Percentiles rank a stretch among this genome's conserved stretches.
These are phyloP conservation scores for Arremon brunneinucha DNA, from an alignment of 2,797 vertebrate species.

Conservation along the genomic window DNA sequence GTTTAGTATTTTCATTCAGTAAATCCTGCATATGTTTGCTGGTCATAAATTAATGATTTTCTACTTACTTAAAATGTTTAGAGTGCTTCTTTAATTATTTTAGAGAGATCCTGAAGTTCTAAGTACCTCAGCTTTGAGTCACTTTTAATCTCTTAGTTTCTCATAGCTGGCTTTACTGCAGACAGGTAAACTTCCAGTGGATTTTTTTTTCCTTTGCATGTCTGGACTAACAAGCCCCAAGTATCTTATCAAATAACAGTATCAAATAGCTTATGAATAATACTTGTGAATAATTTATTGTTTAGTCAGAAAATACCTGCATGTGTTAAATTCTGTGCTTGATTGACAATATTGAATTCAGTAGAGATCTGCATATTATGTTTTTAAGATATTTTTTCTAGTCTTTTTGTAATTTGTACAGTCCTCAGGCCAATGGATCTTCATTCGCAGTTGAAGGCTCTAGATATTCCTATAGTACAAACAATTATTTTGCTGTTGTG, in stretches of 20 bases:
- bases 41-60: background rate
- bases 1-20: background rate
- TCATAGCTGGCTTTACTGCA: background rate
- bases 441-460: background rate
- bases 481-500: background rate
- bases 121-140: background rate
- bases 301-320: background rate
- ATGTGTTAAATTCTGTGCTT: background rate
- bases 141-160: background rate
- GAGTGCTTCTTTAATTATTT: background rate
- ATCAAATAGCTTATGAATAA: background rate
- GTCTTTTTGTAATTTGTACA: background rate
- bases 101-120: background rate
- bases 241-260: background rate
- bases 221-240: background rate
- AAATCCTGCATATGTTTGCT: background rate
- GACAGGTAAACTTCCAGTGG: background rate
- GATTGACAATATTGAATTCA: background rate
- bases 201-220: background rate
- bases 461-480: background rate
- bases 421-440: background rate
- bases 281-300: constrained; percentile 5
- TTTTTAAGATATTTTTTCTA: background rate
- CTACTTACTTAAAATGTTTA: background rate
- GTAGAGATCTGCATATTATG: background rate